Conservation (phyloP, 2,888 invertebrate genomes). For the Eupithecia pulchellata region DNA sequence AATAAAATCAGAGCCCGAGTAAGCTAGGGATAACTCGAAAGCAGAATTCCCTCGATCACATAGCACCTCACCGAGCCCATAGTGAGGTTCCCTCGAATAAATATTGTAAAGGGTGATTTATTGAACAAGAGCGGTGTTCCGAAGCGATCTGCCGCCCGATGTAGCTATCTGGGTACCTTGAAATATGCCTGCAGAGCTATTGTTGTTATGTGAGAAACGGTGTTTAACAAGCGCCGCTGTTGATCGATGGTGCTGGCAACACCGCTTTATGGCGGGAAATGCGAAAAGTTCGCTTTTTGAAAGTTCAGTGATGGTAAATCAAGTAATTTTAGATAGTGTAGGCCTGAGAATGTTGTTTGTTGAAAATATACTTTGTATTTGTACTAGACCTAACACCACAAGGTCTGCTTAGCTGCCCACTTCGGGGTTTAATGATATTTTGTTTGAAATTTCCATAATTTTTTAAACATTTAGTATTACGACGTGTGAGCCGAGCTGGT, state of each 20-base stretch:
- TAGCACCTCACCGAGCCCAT: conserved; percentile 57
- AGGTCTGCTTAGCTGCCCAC: not conserved
- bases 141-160: conserved; percentile 75
- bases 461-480: too few relatives aligned
- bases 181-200: conserved; percentile 83
- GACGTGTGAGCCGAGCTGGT: too few relatives aligned
- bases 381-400: not conserved
- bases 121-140: conserved; percentile 70
- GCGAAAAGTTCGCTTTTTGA: conserved; percentile 58
- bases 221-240: conserved; percentile 80
- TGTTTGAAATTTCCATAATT: too few relatives aligned
- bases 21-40: conserved; percentile 17
- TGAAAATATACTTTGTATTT: not conserved
- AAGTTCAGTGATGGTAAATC: conserved; percentile 13
- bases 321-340: not conserved
- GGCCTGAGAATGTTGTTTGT: not conserved
- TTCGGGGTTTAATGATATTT: too few relatives aligned
- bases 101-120: conserved; percentile 85
- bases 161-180: conserved; percentile 80
- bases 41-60: conserved; percentile 39
- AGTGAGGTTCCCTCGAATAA: conserved; percentile 78
- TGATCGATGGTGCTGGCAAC: conserved; percentile 76
- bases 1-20: not conserved
- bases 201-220: conserved; percentile 84
- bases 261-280: conserved; percentile 73